Conservation (phyloP, 2,113 vertebrate species). For the Pyxicephalus adspersus region DNA sequence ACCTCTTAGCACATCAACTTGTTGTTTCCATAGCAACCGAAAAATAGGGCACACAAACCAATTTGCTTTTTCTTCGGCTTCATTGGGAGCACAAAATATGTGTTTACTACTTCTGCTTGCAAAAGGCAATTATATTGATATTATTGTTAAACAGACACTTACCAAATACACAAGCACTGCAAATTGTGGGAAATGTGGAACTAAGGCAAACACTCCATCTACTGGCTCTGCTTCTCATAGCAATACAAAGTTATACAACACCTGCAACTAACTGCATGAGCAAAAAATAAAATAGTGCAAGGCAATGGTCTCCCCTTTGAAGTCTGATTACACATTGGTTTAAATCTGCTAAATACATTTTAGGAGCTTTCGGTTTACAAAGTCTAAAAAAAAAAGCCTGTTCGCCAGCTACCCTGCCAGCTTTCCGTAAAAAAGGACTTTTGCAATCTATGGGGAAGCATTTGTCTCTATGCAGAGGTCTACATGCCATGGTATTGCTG, state of each 20-base stretch:
- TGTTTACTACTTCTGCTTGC: not conserved
- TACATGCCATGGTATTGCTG: too few species aligned
- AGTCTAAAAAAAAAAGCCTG: not conserved
- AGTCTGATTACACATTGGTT: too few species aligned
- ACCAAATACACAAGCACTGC: too few species aligned
- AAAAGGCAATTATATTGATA: not conserved
- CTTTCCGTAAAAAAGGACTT: too few species aligned
- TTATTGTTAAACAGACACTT: not conserved
- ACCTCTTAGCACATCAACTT: not conserved
- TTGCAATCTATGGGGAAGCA: too few species aligned
- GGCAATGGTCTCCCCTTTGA: too few species aligned
- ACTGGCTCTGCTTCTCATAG: not conserved
- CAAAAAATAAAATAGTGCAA: too few species aligned
- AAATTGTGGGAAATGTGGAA: not conserved
- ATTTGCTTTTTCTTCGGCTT: not conserved
- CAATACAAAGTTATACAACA: too few species aligned
- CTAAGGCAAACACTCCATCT: not conserved
- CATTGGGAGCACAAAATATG: not conserved
- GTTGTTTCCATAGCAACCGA: conserved; percentile 26
- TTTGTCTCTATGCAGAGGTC: too few species aligned
- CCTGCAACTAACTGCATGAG: too few species aligned
- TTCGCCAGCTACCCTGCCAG: too few species aligned
- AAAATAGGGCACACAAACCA: conserved; percentile 13
- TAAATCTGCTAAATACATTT: not conserved
- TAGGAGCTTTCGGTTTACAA: not conserved